These are phyloP conservation scores for Lagodon rhomboides DNA, from an alignment of 2,797 vertebrate species.

Conservation along the genomic window DNA sequence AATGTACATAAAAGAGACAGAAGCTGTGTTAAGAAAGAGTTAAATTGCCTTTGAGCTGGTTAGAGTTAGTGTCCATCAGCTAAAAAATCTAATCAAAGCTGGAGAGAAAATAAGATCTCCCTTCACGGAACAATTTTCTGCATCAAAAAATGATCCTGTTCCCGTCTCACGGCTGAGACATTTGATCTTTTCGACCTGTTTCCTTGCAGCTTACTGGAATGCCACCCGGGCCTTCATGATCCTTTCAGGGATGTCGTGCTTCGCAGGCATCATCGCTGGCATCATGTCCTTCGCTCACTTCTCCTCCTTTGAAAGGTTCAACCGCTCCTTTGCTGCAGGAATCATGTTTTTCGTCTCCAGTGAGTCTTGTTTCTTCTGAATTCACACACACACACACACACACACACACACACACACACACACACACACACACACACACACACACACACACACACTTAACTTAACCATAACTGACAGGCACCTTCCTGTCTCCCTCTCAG, in stretches of 20 bases:
- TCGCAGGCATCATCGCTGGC: constrained; percentile 88
- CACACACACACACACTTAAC: not conserved
- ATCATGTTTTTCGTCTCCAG: constrained; percentile 92
- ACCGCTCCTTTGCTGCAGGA: constrained; percentile 90
- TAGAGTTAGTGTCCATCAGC: not conserved
- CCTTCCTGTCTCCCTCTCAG: constrained; percentile 58
- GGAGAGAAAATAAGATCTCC: not conserved
- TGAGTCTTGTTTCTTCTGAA: constrained; percentile 75
- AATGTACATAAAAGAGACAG: no score
- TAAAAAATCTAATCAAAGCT: not conserved
- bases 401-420: not conserved
- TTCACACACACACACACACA: constrained; percentile 5
- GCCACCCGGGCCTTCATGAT: constrained; percentile 93
- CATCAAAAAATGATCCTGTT: no score
- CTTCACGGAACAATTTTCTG: not conserved
- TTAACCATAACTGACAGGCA: constrained; percentile 1
- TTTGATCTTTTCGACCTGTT: constrained; percentile 18
- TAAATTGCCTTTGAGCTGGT: not conserved
- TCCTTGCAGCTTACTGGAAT: constrained; percentile 89
- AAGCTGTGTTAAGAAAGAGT: not conserved
- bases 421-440: constrained; percentile 2
- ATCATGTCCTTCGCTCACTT: constrained; percentile 90
- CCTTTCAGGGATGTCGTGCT: constrained; percentile 89
- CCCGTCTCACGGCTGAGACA: no score
- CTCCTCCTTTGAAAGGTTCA: constrained; percentile 88